These are phyloP conservation scores for Syngnathus floridae DNA, from an alignment of 2,113 vertebrate genomes.

Conservation along the genomic window DNA sequence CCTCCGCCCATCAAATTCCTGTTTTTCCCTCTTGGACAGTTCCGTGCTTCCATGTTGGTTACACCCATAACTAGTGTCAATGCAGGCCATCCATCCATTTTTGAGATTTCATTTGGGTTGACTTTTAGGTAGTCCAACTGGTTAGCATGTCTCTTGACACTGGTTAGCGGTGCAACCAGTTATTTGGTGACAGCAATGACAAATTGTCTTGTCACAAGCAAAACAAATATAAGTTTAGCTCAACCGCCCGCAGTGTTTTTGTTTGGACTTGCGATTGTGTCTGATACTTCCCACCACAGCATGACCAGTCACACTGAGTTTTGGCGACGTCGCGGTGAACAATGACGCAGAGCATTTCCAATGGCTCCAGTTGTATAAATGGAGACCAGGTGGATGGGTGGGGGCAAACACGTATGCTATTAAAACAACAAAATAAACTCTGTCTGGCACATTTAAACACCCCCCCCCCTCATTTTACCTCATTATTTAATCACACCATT, in stretches of 20 bases:
- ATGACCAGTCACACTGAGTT: background rate
- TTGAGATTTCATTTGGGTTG: too few species aligned
- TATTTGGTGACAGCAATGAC: background rate
- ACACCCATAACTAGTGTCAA: too few species aligned
- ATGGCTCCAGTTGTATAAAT: conserved; percentile 26
- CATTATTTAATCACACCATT: conserved; percentile 14
- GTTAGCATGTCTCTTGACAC: too few species aligned
- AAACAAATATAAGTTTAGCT: background rate
- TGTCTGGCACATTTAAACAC: conserved; percentile 35
- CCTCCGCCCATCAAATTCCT: background rate
- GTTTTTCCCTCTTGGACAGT: background rate
- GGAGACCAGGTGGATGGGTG: conserved; percentile 32
- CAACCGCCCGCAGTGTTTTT: background rate
- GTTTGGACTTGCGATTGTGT: background rate
- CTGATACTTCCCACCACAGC: background rate
- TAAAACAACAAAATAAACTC: conserved; percentile 48
- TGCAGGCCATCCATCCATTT: too few species aligned
- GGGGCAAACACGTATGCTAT: conserved; percentile 6
- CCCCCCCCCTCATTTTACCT: background rate
- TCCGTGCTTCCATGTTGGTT: background rate
- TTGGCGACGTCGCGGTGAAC: conserved; percentile 4
- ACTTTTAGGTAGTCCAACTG: too few species aligned
- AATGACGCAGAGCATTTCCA: conserved; percentile 21
- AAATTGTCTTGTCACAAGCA: background rate
- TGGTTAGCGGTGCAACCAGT: too few species aligned